Evolutionary conservation across 2,113 vertebrate species (phyloP).

Genomic region (Gasterosteus nipponicus): DNA sequence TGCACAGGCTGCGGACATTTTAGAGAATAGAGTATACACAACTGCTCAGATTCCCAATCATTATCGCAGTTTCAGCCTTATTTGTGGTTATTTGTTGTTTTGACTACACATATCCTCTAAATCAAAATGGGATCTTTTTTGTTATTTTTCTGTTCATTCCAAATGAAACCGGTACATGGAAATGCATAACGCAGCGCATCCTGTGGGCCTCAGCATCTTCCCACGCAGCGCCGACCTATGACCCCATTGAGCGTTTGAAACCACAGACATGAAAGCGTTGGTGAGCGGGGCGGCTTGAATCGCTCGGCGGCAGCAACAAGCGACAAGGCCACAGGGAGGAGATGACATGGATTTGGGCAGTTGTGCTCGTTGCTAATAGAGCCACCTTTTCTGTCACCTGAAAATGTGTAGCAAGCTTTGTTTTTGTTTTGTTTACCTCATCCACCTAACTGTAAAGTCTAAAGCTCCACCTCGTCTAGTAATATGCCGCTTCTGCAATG

Average conservation of each 20-base stretch:
- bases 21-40: not conserved
- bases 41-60: too few relatives aligned
- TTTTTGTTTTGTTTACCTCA: too few relatives aligned
- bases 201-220: constrained; percentile 1
- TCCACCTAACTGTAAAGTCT: too few relatives aligned
- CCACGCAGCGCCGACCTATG: constrained; percentile 19
- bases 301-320: constrained; percentile 16
- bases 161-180: constrained; percentile 20
- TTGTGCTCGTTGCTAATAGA: constrained; percentile 20
- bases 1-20: not conserved
- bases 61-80: not conserved
- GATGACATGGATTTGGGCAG: constrained; percentile 38
- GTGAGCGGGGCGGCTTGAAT: constrained; percentile 27
- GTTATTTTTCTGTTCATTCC: constrained; percentile 22
- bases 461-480: not conserved
- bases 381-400: constrained; percentile 16
- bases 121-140: constrained; percentile 7
- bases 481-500: not conserved
- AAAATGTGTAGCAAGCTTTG: constrained; percentile 12
- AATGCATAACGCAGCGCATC: constrained; percentile 33
- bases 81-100: not conserved
- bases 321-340: constrained; percentile 15
- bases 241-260: constrained; percentile 38
- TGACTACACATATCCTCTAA: not conserved
- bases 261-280: constrained; percentile 46